Conservation (phyloP, 2,888 invertebrate species). For the Eueremaeus valkanovi region DNA sequence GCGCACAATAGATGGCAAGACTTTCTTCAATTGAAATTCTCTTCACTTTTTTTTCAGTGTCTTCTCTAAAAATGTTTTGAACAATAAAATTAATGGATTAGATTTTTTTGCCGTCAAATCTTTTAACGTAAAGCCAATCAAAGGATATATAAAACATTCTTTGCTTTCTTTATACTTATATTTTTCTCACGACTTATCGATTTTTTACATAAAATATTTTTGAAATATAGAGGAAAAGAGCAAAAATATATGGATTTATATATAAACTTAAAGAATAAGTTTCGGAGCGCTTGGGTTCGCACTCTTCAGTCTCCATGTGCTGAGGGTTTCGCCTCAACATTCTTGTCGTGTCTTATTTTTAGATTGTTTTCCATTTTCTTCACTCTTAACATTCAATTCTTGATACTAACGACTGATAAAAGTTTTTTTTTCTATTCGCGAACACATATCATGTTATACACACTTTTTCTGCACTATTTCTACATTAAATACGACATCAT, state of each 20-base stretch:
- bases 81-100: not conserved
- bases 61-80: not conserved
- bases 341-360: conserved; percentile 7
- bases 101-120: not conserved
- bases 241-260: not conserved
- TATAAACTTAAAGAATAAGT: not conserved
- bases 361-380: not conserved
- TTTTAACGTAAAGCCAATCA: not conserved
- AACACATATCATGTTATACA: not conserved
- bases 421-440: not conserved
- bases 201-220: not conserved
- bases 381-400: not conserved
- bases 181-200: not conserved
- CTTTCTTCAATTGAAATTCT: not conserved
- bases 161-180: not conserved
- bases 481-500: not conserved
- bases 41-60: not conserved
- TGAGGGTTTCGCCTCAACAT: not conserved
- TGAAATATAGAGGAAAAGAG: not conserved
- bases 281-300: not conserved
- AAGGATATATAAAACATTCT: not conserved
- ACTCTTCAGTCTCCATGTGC: too few relatives aligned
- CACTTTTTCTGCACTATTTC: too few relatives aligned
- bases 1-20: not conserved
- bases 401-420: not conserved